Conservation (phyloP, 1,140 invertebrate genomes). For the Luehdorfia chinensis region DNA sequence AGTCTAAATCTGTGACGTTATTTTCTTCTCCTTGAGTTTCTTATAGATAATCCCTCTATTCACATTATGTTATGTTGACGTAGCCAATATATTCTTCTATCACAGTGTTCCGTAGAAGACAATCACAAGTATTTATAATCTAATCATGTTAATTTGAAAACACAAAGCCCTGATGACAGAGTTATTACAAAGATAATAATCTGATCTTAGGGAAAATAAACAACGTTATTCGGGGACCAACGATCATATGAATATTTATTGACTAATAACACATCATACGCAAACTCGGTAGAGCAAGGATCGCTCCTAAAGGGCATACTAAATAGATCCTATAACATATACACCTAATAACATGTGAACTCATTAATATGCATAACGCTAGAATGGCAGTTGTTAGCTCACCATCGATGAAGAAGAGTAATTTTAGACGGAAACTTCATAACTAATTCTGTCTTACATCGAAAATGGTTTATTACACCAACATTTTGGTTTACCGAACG, state of each 20-base stretch:
- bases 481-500: conserved; percentile 19
- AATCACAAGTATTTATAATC: too few relatives aligned
- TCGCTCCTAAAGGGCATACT: conserved; percentile 35
- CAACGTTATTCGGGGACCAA: conserved; percentile 16
- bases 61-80: too few relatives aligned
- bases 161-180: background rate
- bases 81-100: too few relatives aligned
- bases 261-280: conserved; percentile 35
- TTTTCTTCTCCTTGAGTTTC: too few relatives aligned
- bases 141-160: too few relatives aligned
- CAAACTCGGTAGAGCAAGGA: conserved; percentile 35
- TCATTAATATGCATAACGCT: conserved; percentile 65
- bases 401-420: conserved; percentile 49
- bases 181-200: too few relatives aligned
- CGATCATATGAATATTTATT: conserved; percentile 38
- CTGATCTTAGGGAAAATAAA: conserved; percentile 7
- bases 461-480: conserved; percentile 41
- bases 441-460: conserved; percentile 62
- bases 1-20: too few relatives aligned
- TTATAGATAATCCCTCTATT: too few relatives aligned
- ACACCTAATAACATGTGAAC: conserved; percentile 43
- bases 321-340: conserved; percentile 29
- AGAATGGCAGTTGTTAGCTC: conserved; percentile 36
- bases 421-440: conserved; percentile 57
- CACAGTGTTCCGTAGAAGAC: too few relatives aligned